Conservation (phyloP, 2,797 vertebrate genomes). For the Gambelia wislizenii region DNA sequence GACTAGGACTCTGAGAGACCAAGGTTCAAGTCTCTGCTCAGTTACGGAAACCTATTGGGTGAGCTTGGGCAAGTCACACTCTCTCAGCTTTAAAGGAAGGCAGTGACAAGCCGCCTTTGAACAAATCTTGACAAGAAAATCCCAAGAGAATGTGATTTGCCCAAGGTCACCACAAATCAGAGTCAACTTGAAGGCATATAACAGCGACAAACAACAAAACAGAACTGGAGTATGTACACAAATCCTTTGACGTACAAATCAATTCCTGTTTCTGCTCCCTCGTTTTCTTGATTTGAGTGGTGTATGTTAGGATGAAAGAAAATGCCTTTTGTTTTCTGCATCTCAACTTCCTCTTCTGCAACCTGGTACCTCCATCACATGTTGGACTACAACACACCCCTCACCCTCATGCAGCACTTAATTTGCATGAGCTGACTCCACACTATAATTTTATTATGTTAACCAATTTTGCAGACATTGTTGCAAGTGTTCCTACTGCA, state of each 20-base stretch:
- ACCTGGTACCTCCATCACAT: neutral
- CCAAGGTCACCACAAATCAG: no score
- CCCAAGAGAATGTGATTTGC: no score
- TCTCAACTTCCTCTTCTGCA: neutral
- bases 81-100: neutral
- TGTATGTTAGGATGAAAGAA: neutral
- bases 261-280: neutral
- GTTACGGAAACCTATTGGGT: neutral
- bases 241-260: neutral
- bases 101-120: no score
- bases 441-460: neutral
- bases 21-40: neutral
- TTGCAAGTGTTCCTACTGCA: neutral
- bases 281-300: neutral
- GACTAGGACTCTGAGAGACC: no score
- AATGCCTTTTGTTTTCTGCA: neutral
- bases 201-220: no score
- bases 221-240: neutral
- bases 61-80: neutral
- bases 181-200: no score
- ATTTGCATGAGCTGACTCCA: neutral
- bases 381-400: neutral
- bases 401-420: neutral
- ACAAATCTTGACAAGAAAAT: no score
- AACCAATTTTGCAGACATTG: neutral